A percentile compares a stretch with the other conserved stretches of the same genome.
Evolutionary conservation across 2,113 vertebrate genomes (phyloP).

Genomic region (Taxidea taxus): DNA sequence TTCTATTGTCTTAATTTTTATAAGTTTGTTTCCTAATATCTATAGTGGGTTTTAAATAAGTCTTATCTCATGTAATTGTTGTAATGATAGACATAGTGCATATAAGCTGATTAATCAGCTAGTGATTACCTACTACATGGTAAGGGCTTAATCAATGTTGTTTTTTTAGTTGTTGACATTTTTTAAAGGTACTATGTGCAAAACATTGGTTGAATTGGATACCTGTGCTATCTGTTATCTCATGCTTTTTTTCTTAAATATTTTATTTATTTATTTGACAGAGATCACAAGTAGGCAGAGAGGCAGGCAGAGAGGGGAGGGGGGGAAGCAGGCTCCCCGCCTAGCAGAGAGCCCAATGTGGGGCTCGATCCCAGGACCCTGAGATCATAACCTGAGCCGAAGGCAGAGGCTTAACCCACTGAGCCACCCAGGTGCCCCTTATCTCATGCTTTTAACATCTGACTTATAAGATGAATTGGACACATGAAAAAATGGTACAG

Average conservation of each 20-base stretch:
- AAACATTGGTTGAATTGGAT: background rate
- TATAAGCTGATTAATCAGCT: background rate
- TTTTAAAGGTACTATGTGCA: background rate
- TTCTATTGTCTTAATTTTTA: background rate
- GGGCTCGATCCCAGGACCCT: too few species aligned
- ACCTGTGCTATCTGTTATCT: background rate
- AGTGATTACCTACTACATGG: background rate
- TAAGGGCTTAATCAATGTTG: background rate
- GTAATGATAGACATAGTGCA: background rate
- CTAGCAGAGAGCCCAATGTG: too few species aligned
- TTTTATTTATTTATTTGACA: too few species aligned
- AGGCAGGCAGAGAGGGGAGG: too few species aligned
- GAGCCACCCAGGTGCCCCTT: background rate
- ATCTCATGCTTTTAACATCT: background rate
- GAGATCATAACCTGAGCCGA: too few species aligned
- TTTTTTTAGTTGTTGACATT: background rate
- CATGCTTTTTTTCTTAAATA: background rate
- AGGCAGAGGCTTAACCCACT: too few species aligned
- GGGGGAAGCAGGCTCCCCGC: too few species aligned
- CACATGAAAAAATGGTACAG: background rate
- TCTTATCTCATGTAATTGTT: background rate
- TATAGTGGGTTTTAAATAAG: background rate
- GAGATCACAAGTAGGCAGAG: too few species aligned
- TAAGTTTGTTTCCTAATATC: background rate
- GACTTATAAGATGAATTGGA: background rate